Evolutionary conservation across 1,140 invertebrate species (phyloP), one percentile per base, ranked within the genome.

Genomic region (Drosophila tropicalis): DNA sequence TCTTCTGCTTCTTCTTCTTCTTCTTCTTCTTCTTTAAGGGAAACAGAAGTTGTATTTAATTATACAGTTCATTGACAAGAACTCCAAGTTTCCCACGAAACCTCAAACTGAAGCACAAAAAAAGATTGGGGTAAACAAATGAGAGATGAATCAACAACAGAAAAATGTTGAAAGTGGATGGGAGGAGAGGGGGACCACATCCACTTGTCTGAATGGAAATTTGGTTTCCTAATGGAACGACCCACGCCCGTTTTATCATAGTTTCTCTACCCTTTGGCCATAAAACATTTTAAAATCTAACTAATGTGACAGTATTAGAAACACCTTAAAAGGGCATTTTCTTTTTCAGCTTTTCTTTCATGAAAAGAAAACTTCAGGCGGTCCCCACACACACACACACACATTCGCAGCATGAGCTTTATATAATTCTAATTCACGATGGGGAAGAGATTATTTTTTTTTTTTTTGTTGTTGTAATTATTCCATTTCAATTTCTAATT

Each of bases 1-100:
- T 22, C 3, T 22, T 1, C 22, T 22, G 1, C 22, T 22, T 1
- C 22, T 22, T 22, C 22, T 22, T 22, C 22, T 22, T 29, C 29
- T 29, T 2, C 29, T 5, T 29, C 5, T 5, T 2, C 29, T 29
- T 29, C 29, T 76, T 58, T 51, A 62, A 39, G 60, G 34, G 55
- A 41, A 65, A 63, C 67, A 56, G 17, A 51, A 51, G 44, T 51
- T 69, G 63, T 76, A 10, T 83, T 83, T 84, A 83, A 83, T 83
- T 84, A 83, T 70, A 75, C 63, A 63, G 44, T 54, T 62, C 76
- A 57, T 54, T 67, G 72, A 13, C 54, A 32, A 36, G 22, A 29
- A 29, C 29, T 29, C 15, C 29, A 56, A 22, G 66, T 54, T 84
- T 86, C 81, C 78, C 82, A 86, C 82, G 83, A 78, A 62, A 15